phyloP scores from a whole-genome alignment of 2,797 vertebrate genomes.

The Serranus cabrilla region DNA sequence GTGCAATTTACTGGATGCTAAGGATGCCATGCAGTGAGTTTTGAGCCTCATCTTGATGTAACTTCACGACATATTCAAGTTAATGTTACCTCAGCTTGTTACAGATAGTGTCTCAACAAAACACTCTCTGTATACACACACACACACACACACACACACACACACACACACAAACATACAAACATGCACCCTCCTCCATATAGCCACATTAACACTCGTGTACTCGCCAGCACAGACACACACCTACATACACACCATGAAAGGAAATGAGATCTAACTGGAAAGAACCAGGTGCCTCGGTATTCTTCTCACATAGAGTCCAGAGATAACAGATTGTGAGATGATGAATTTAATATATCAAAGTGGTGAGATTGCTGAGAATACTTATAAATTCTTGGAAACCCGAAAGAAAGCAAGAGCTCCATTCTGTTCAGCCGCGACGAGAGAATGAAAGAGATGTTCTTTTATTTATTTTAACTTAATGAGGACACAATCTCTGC shows the following conservation, averaged over 20 bases:
- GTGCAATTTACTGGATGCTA: slow-evolving; percentile 17
- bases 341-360: slow-evolving; percentile 23
- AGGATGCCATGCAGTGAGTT: slow-evolving; percentile 35
- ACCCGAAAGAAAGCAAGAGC: background rate
- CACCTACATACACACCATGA: slow-evolving; percentile 3
- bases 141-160: slow-evolving; percentile 16
- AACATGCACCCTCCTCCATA: slow-evolving; percentile 30
- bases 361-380: slow-evolving; percentile 20
- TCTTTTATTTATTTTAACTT: slow-evolving; percentile 31
- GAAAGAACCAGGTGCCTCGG: background rate
- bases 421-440: slow-evolving; percentile 12
- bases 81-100: slow-evolving; percentile 18
- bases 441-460: slow-evolving; percentile 1
- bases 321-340: slow-evolving; percentile 12
- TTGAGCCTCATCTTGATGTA: slow-evolving; percentile 20
- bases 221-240: slow-evolving; percentile 23
- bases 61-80: slow-evolving; percentile 29
- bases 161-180: slow-evolving; percentile 36
- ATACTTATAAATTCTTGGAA: slow-evolving; percentile 14
- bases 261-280: slow-evolving; percentile 3
- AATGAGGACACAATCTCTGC: slow-evolving; percentile 23
- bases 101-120: slow-evolving; percentile 26
- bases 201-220: slow-evolving; percentile 20
- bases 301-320: slow-evolving; percentile 23
- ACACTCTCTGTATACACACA: background rate